Conservation (phyloP, 2,113 vertebrate species). For the Gnathonemus longibarbis region DNA sequence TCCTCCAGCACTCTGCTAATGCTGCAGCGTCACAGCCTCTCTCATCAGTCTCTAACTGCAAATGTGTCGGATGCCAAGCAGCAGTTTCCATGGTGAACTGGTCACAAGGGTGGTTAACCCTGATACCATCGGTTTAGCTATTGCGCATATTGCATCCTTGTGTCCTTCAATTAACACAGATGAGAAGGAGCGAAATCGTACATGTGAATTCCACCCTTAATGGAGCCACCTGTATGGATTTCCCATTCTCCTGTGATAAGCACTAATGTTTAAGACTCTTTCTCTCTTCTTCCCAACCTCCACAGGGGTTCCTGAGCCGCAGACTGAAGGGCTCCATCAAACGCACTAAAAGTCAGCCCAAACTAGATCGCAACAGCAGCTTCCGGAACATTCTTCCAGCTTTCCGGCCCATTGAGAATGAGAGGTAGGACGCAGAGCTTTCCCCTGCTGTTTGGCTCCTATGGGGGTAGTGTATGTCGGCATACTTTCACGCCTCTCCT, state of each 20-base stretch:
- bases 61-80: conserved; percentile 44
- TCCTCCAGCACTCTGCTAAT: not conserved
- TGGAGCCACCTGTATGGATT: not conserved
- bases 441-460: not conserved
- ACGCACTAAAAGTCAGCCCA: conserved; percentile 97
- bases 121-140: conserved; percentile 42
- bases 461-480: not conserved
- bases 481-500: not conserved
- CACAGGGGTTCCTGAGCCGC: conserved; percentile 81
- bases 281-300: conserved; percentile 47
- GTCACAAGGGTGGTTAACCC: conserved; percentile 59
- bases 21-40: conserved; percentile 28
- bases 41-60: conserved; percentile 33
- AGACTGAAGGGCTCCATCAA: conserved; percentile 96
- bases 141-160: conserved; percentile 39
- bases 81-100: conserved; percentile 64
- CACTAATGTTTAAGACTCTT: conserved; percentile 2
- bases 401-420: conserved; percentile 88
- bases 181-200: not conserved
- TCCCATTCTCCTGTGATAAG: conserved; percentile 1
- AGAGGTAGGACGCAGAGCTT: conserved; percentile 66
- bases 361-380: conserved; percentile 96
- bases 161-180: conserved; percentile 15
- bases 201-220: not conserved
- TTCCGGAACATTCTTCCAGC: conserved; percentile 94